These are phyloP conservation scores for Dicycla oo DNA, from an alignment of 2,888 invertebrate species.

Conservation along the genomic window DNA sequence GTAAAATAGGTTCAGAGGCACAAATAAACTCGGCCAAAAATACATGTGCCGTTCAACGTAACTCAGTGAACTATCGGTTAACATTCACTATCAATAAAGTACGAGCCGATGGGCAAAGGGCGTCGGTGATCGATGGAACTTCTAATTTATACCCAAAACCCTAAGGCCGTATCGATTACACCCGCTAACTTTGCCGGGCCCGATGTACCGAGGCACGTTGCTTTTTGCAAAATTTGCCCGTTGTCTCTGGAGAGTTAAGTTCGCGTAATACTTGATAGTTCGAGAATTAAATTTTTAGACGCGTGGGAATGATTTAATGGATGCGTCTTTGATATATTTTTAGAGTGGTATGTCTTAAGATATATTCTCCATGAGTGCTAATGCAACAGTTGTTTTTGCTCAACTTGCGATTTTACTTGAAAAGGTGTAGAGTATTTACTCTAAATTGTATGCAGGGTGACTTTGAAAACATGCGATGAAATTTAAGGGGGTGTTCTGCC, in stretches of 20 bases:
- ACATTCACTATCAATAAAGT: conserved; percentile 88
- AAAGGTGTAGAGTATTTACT: background rate
- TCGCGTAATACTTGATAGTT: conserved; percentile 63
- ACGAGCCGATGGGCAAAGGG: conserved; percentile 89
- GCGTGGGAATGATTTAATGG: conserved; percentile 63
- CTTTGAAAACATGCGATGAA: no score
- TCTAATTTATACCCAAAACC: conserved; percentile 90
- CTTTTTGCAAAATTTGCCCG: conserved; percentile 84
- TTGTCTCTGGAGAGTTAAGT: conserved; percentile 79
- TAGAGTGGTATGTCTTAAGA: background rate
- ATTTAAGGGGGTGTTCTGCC: no score
- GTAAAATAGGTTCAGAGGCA: conserved; percentile 56
- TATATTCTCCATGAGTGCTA: background rate
- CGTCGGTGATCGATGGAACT: conserved; percentile 89
- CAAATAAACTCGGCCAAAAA: conserved; percentile 69
- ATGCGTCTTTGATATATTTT: conserved; percentile 28
- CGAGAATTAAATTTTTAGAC: conserved; percentile 65
- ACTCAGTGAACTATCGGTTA: conserved; percentile 84
- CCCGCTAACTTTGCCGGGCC: conserved; percentile 80
- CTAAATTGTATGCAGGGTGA: background rate
- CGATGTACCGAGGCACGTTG: conserved; percentile 72
- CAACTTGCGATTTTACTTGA: background rate
- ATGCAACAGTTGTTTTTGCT: background rate
- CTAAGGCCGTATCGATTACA: conserved; percentile 90
- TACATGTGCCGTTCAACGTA: conserved; percentile 72